Base-by-base conservation (phyloP, 2,888 invertebrate genomes). In the Bugulina stolonifera region DNA sequence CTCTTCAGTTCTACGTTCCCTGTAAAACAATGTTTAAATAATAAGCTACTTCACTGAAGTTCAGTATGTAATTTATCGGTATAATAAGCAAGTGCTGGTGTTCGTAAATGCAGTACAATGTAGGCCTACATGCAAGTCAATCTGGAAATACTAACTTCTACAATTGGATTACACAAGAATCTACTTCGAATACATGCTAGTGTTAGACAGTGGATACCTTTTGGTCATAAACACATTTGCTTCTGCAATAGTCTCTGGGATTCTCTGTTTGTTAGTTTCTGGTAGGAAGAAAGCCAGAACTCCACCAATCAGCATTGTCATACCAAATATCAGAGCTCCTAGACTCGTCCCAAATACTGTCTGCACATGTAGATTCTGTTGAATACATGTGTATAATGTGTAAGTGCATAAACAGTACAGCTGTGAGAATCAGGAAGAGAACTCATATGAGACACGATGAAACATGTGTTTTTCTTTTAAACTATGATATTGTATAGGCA, bases 221-320 rank as follows among this genome's bases (percentile, higher is more conserved):
- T 27, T 27, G 5, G 64, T 64, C 10, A 22, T 27, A 32, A 64
- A 64, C 32, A n/a, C 64, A 64, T 64, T 64, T 14, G 64, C 64
- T 64, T 64, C 64, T 64, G 64, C 64, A 29, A 64, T 64, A 32
- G 64, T 64, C n/a, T 64, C 64, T 64, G 64, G 64, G 29, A 64
- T 64, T 32, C 64, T 64, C 25, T 64, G 34, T 27, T 64, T 64
- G 32, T 64, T 64, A 5, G 64, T 64, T 34, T 64, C 64, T 25
- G 64, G 64, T 27, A 64, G 32, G 2, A 32, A 27, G 27, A 64
- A 29, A 27, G 29, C 27, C 64, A 64, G 32, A 64, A 64, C 2
- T 32, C 64, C 64, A 3, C 64, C 64, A 32, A 64, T 32, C 2
- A 64, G 10, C 64, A 64, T 64, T 27, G 64, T 64, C 29, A 64